Evolutionary conservation across 2,888 invertebrate genomes (phyloP), one percentile per base, ranked within the genome.

Genomic region (Thumatha senex): DNA sequence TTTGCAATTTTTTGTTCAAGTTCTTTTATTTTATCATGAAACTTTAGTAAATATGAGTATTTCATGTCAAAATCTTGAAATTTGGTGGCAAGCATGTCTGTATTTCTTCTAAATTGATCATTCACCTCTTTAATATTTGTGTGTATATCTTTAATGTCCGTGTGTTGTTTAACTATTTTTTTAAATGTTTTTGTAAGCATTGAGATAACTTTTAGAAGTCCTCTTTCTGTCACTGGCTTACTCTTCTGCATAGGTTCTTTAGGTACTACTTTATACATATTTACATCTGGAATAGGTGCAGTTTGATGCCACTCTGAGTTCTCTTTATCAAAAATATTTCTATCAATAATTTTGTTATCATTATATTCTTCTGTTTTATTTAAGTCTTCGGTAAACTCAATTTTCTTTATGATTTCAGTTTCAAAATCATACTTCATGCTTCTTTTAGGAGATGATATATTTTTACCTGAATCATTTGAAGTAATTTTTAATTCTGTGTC

Each of bases 181-280:
- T 87, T 89, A 35, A 89, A 89, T 0, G 88, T 86, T 54, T 82
- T 88, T 0, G 89, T 84, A 1, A 91, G 57, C 78, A 88, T 84
- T 0, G 87, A 71, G 1, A 91, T 67, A 0, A 91, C 79, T 72
- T 87, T 90, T 0, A 89, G 67, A 0, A 91, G 58, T 7, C 85
- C 86, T 70, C 74, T 79, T 67, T 90, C 89, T 12, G 81, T 78
- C 0, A 88, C 71, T 1, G 76, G 63, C 51, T 78, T 84, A 30
- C 61, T 63, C 45, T 62, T 74, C 12, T 31, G 44, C 10, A 67
- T 59, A 1, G 61, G 58, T 50, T 76, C 76, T 59, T 81, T 80
- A 0, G 82, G 76, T 2, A 81, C 59, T 0, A 84, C 72, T 69
- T 82, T 80, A 34, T 84, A 81, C 5, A 68, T 52, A 47, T 80